phyloP scores from a whole-genome alignment of 2,888 invertebrate genomes.

The Plebejus argus region DNA sequence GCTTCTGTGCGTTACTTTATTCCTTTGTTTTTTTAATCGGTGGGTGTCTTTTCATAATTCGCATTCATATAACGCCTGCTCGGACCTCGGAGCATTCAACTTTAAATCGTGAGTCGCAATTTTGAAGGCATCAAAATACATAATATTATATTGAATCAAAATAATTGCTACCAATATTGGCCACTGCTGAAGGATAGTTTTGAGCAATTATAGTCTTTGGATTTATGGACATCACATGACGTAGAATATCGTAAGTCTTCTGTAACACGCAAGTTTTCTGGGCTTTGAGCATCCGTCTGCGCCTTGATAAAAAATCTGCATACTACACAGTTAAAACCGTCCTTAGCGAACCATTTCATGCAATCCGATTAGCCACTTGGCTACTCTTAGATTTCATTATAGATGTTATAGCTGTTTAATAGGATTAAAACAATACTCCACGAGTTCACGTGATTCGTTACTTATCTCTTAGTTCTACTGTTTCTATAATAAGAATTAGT shows the following conservation, averaged over 20 bases:
- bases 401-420: background rate
- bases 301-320: background rate
- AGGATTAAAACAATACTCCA: background rate
- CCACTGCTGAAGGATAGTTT: background rate
- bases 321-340: background rate
- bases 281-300: background rate
- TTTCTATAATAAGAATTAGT: constrained; percentile 17
- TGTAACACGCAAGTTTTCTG: background rate
- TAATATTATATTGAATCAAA: no score
- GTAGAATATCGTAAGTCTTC: background rate
- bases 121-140: background rate
- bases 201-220: background rate
- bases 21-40: background rate
- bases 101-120: background rate
- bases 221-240: background rate
- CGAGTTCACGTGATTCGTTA: background rate
- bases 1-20: background rate
- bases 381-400: background rate
- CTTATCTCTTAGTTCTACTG: background rate
- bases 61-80: background rate
- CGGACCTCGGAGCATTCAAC: background rate
- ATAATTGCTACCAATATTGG: no score
- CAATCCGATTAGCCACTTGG: background rate
- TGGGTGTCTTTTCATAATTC: background rate
- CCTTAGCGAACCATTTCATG: background rate